Percentiles rank a stretch among this genome's conserved stretches.
Evolutionary conservation across 64 coral and sea anemone genomes (phyloP).

Genomic region (Montipora efflorescens): DNA sequence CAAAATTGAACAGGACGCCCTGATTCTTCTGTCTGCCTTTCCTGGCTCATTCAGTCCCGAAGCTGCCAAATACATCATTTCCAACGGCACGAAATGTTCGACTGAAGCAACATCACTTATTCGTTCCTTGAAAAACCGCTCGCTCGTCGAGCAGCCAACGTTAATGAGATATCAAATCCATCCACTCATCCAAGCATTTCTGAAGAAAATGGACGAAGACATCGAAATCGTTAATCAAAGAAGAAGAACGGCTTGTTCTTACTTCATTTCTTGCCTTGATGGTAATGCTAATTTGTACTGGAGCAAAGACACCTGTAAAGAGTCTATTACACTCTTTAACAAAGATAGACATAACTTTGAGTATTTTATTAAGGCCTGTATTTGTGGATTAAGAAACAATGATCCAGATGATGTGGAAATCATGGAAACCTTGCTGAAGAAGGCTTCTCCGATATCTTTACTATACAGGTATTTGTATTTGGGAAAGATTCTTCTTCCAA

Average conservation of each 20-base stretch:
- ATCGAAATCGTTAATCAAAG: neutral
- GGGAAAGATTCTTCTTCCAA: slow-evolving; percentile 45
- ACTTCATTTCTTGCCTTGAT: slow-evolving; percentile 19
- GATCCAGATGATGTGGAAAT: neutral
- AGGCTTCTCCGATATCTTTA: slow-evolving; percentile 2
- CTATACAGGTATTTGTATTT: slow-evolving; percentile 15
- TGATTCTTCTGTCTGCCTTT: slow-evolving; percentile 12
- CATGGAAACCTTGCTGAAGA: too few species aligned
- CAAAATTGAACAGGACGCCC: neutral
- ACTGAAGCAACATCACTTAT: neutral
- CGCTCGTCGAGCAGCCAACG: slow-evolving; percentile 18
- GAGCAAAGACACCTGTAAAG: slow-evolving; percentile 36
- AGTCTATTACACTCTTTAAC: slow-evolving; percentile 43
- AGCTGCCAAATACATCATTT: neutral
- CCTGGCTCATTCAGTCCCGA: neutral
- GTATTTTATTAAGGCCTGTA: slow-evolving; percentile 24
- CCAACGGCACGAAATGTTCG: neutral
- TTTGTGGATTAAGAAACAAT: neutral
- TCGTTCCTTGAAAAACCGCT: slow-evolving; percentile 31
- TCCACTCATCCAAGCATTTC: slow-evolving; percentile 47
- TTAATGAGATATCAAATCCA: slow-evolving; percentile 33
- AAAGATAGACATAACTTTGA: slow-evolving; percentile 61
- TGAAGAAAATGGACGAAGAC: neutral
- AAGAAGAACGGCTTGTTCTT: neutral
- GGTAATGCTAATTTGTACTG: neutral